Base-by-base conservation (phyloP, 2,797 vertebrate genomes). In the Pseudochaenichthys georgianus region DNA sequence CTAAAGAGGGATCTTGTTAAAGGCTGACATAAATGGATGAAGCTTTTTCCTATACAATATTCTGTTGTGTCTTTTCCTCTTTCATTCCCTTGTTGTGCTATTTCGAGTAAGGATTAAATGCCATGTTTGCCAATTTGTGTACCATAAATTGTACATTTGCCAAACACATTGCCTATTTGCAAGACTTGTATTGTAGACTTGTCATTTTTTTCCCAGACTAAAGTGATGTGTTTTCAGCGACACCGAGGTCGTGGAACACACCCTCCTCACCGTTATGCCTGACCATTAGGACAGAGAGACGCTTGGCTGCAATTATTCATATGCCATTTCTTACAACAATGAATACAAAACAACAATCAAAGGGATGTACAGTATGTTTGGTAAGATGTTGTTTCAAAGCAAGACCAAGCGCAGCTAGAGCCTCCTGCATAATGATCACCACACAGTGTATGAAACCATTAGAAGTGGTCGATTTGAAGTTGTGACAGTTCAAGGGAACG, bases 401-500 rank as follows among this genome's bases (percentile, higher is more conserved):
- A 55, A 62, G 48, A 66, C 75, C 69, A 70, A 83, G 82, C 82
- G 83, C 70, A 70, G 73, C 81, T 60, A 73, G 66, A 68, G 73
- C 55, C 43, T 82, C 74, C 72, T 81, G 75, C 66, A 42, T 85
- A 70, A 87, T 73, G 73, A 89, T 82, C 70, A 54, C 51, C 46
- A 48, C 75, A 53, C 58, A 61, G 80, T 82, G 58, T 86, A 87
- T 91, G 89, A 93, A 94, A 90, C 85, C 87, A 88, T 94, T 93
- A 91, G 73, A 93, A 94, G 92, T 92, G 88, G 85, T 85, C 70
- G 61, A 89, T 90, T 90, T 92, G 89, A 94, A 94, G 94, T 95
- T 94, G 88, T 93, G 94, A 92, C 92, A 94, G 92, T 94, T 96
- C 94, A 95, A 94, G 94, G 95, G 76, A 94, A 91, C 75, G 50